Percentiles rank a stretch among this genome's conserved stretches.
Conservation (phyloP, 2,113 vertebrate species). For the Vulpes ferrilata region DNA sequence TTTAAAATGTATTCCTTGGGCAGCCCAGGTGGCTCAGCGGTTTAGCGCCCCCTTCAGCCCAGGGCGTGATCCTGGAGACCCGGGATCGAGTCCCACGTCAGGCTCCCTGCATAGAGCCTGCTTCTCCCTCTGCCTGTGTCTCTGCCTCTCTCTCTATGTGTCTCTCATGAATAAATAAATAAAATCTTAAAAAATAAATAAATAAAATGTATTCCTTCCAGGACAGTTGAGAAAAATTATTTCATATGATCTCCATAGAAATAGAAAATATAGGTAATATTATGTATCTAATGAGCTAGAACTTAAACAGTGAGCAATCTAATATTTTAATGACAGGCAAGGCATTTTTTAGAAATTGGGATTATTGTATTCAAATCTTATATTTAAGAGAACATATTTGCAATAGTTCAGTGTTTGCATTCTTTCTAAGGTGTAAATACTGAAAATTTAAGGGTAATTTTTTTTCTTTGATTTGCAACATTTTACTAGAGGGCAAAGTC, state of each 20-base stretch:
- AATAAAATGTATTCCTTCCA: background rate
- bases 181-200: too few species aligned
- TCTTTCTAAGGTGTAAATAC: background rate
- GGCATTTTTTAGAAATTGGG: background rate
- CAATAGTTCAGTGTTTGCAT: background rate
- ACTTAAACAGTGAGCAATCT: background rate
- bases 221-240: conserved; percentile 20
- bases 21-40: too few species aligned
- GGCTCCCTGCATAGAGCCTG: too few species aligned
- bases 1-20: background rate
- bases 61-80: too few species aligned
- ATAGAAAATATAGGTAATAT: background rate
- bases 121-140: too few species aligned
- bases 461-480: background rate
- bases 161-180: too few species aligned
- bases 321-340: conserved; percentile 23
- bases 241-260: background rate
- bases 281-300: background rate
- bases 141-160: too few species aligned
- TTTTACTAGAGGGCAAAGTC: background rate
- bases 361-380: background rate
- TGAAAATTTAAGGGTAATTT: background rate
- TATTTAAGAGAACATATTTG: background rate
- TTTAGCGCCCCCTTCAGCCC: too few species aligned
- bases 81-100: too few species aligned